Evolutionary conservation across 2,113 vertebrate species (phyloP).

Genomic region (Cepphus grylle): DNA sequence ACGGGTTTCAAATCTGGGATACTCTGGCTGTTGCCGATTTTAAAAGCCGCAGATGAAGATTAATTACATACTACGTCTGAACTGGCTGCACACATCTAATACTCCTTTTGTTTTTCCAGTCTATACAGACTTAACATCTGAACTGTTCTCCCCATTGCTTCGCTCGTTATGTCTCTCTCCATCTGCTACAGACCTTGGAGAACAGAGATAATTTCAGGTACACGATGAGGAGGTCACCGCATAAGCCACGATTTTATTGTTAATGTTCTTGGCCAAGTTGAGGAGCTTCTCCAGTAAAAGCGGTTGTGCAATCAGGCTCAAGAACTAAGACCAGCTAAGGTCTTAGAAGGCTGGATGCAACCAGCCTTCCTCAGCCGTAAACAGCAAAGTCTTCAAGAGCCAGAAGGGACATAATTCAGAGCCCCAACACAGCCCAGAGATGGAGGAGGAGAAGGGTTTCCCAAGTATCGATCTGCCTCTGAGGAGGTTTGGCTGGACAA

Average conservation of each 20-base stretch:
- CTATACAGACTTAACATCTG: not conserved
- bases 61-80: not conserved
- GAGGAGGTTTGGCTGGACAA: not conserved
- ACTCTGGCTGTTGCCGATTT: conserved; percentile 6
- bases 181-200: not conserved
- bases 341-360: not conserved
- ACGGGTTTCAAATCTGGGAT: not conserved
- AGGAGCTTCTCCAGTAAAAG: not conserved
- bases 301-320: rapidly evolving
- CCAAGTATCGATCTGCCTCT: not conserved
- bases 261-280: rapidly evolving
- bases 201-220: not conserved
- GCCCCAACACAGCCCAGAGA: not conserved
- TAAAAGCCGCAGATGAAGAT: conserved; percentile 37
- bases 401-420: not conserved
- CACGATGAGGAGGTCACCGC: not conserved
- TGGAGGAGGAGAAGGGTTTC: not conserved
- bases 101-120: not conserved
- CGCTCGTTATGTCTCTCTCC: not conserved
- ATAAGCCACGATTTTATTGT: not conserved
- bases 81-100: not conserved
- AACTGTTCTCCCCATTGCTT: not conserved
- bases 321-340: not conserved
- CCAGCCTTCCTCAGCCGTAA: not conserved
- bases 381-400: not conserved